Evolutionary conservation across 30 jellyfish, hydroid and myxozoan genomes (phyloP).

Genomic region (Nemopilema nomurai): DNA sequence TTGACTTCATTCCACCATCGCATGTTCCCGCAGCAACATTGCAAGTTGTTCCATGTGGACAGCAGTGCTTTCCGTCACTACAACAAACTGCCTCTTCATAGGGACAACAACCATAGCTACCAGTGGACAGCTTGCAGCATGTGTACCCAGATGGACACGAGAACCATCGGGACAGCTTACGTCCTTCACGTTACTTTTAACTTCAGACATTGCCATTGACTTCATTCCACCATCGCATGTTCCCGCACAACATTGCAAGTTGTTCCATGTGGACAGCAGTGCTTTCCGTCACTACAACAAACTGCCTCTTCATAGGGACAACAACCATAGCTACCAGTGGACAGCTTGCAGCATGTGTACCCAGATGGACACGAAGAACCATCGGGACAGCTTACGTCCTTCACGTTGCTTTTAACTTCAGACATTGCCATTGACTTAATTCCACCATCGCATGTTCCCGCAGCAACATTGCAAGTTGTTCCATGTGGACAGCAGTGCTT

Average conservation of each 20-base stretch:
- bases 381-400: not conserved
- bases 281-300: too few species aligned
- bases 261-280: too few species aligned
- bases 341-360: constrained; percentile 8
- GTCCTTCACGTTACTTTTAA: not conserved
- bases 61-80: constrained; percentile 62
- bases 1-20: not conserved
- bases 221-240: not conserved
- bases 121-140: constrained; percentile 48
- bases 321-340: too few species aligned
- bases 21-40: not conserved
- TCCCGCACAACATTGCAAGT: not conserved
- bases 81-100: constrained; percentile 64
- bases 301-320: too few species aligned
- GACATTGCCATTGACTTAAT: not conserved
- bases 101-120: constrained; percentile 67
- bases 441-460: constrained; percentile 18
- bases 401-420: not conserved
- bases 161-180: constrained; percentile 24
- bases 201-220: not conserved
- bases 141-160: constrained; percentile 65
- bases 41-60: constrained; percentile 63
- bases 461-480: constrained; percentile 62
- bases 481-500: constrained; percentile 80
- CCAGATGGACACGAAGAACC: too few species aligned